Evolutionary conservation across 2,888 invertebrate species (phyloP), one percentile per base, ranked within the genome.

Genomic region (Hemithea aestivaria): DNA sequence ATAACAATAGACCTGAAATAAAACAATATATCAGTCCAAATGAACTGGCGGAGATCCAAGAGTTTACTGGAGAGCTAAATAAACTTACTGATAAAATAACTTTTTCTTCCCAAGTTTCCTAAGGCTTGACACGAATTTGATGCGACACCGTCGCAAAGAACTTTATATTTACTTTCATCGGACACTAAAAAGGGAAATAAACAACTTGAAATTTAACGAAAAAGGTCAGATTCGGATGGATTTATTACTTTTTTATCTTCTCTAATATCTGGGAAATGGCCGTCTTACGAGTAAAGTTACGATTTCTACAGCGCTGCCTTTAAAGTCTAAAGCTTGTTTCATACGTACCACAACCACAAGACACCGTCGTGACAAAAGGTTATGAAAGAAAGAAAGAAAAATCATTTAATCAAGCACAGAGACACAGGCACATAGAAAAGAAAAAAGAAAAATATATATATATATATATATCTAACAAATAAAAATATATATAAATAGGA

Each of bases 221-320:
- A 35, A 43, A 47, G 41, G 38, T 40, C 30, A 28, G 34, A 34
- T 36, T 39, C 32, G 12, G 25, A 10, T 33, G 24, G 32, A 47
- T 54, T 51, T 40, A 40, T 35, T 38, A 41, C 45, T 36, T 51
- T 64, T 54, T 57, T 57, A 55, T 51, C 42, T 53, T 45, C 43
- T 36, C 48, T 57, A 51, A 55, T 60, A 58, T 56, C 48, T 53
- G 40, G 35, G 37, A 30, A 51, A 50, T 45, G 50, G 53, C 43
- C 34, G 43, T 35, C 42, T 24, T 27, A 26, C 27, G 37, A 40
- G 47, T 40, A 45, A 46, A 44, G 43, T 54, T 41, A 35, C 52
- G 35, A 50, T 46, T 35, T 44, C 49, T 47, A 43, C 38, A 27
- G 53, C 56, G n/a, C n/a, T n/a, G n/a, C n/a, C n/a, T 60, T 56